Conservation (phyloP, 2,113 vertebrate species). For the Myodes glareolus region DNA sequence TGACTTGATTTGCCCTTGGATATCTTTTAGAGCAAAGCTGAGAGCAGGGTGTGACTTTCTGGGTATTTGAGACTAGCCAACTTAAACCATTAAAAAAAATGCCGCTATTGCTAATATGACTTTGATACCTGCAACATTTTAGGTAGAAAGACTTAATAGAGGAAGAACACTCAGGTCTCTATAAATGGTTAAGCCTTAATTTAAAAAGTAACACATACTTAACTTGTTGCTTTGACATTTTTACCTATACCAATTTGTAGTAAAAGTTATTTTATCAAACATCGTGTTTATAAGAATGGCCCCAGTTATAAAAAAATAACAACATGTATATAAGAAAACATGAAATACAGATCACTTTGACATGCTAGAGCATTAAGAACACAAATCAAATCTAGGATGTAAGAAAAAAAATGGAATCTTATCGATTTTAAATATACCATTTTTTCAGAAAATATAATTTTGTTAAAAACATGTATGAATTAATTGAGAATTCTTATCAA, state of each 20-base stretch:
- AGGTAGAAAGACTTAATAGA: neutral
- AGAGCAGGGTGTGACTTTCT: neutral
- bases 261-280: constrained; percentile 53
- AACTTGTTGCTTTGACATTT: constrained; percentile 23
- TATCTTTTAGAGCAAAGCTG: neutral
- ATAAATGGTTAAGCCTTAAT: neutral
- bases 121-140: neutral
- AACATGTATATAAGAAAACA: neutral
- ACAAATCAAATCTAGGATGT: constrained; percentile 7
- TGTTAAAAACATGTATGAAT: neutral
- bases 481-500: constrained; percentile 20
- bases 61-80: neutral
- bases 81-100: neutral
- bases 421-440: neutral
- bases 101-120: neutral
- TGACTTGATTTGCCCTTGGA: neutral
- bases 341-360: constrained; percentile 44
- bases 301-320: neutral
- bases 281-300: neutral
- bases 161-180: accelerated
- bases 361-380: constrained; percentile 35
- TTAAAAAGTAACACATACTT: neutral
- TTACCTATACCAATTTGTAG: neutral
- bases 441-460: neutral
- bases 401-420: neutral